These are phyloP conservation scores for Aulostomus chinensis DNA, from an alignment of 2,797 vertebrate species.

Conservation along the genomic window DNA sequence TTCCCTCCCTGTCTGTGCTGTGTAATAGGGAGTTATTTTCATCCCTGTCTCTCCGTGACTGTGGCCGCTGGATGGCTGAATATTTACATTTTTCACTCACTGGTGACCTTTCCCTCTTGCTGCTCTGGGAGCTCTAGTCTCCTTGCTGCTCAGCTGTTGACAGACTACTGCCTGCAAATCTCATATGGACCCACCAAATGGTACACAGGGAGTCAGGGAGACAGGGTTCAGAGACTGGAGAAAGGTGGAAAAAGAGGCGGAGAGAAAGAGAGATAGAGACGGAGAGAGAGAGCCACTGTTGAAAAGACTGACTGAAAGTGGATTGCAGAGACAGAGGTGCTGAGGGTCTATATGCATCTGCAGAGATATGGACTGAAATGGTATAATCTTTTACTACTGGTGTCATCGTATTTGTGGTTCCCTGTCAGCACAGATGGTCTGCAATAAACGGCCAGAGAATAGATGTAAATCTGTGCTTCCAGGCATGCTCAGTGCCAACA, in stretches of 20 bases:
- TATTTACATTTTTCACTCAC: constrained; percentile 81
- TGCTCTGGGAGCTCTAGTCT: constrained; percentile 74
- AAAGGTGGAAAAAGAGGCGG: constrained; percentile 14
- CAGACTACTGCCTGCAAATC: constrained; percentile 74
- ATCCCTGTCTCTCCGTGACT: constrained; percentile 69
- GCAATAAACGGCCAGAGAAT: constrained; percentile 50
- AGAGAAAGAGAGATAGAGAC: no score
- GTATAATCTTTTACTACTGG: constrained; percentile 51
- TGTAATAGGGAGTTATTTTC: constrained; percentile 78
- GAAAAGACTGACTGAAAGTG: constrained; percentile 35
- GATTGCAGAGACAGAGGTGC: constrained; percentile 40
- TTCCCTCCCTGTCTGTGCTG: constrained; percentile 64
- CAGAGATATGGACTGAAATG: constrained; percentile 45
- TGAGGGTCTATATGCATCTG: constrained; percentile 45
- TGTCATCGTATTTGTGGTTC: constrained; percentile 42
- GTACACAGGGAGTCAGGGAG: constrained; percentile 61
- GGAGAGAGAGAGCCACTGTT: no score
- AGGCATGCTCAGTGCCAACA: constrained; percentile 26
- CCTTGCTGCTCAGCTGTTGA: constrained; percentile 73
- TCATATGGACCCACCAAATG: constrained; percentile 75
- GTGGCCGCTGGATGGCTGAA: constrained; percentile 70
- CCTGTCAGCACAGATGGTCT: constrained; percentile 54
- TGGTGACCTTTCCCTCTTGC: constrained; percentile 71
- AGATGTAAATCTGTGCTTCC: constrained; percentile 48
- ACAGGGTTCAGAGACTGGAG: constrained; percentile 45